These are phyloP conservation scores for Tympanoctomys barrerae DNA, from an alignment of 2,797 vertebrate species.

Conservation along the genomic window DNA sequence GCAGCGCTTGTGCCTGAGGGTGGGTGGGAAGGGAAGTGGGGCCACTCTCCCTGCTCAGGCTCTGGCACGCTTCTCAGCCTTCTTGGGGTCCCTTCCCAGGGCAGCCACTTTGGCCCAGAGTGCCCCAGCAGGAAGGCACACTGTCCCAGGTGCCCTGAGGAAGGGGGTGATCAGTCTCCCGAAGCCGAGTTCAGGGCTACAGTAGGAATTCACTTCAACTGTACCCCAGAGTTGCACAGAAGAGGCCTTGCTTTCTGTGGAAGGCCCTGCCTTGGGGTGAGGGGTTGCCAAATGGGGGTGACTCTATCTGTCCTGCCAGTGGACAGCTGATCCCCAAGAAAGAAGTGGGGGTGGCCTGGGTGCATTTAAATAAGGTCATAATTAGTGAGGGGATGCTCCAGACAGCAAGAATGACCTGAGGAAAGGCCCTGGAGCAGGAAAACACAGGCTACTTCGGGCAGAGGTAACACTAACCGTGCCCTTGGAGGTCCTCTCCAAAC, in stretches of 20 bases:
- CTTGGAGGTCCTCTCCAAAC: background rate
- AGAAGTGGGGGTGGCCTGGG: background rate
- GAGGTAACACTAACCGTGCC: background rate
- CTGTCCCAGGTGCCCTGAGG: background rate
- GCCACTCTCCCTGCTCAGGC: background rate
- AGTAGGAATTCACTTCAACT: background rate
- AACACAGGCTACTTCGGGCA: background rate
- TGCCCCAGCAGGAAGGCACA: background rate
- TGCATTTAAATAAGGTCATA: background rate
- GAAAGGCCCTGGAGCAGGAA: background rate
- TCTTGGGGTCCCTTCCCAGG: background rate
- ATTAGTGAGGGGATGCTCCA: background rate
- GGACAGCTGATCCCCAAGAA: background rate
- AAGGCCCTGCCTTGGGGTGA: background rate
- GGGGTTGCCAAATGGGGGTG: background rate
- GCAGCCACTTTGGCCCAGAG: background rate
- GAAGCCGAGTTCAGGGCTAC: background rate
- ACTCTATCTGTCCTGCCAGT: background rate
- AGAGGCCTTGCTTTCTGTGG: background rate
- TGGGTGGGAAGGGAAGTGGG: background rate
- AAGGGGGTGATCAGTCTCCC: background rate
- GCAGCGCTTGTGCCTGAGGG: background rate
- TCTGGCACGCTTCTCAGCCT: background rate
- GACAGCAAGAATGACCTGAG: background rate
- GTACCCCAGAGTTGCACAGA: background rate